Evolutionary conservation across 2,113 vertebrate genomes (phyloP).

Genomic region (Oenanthe oenanthe): DNA sequence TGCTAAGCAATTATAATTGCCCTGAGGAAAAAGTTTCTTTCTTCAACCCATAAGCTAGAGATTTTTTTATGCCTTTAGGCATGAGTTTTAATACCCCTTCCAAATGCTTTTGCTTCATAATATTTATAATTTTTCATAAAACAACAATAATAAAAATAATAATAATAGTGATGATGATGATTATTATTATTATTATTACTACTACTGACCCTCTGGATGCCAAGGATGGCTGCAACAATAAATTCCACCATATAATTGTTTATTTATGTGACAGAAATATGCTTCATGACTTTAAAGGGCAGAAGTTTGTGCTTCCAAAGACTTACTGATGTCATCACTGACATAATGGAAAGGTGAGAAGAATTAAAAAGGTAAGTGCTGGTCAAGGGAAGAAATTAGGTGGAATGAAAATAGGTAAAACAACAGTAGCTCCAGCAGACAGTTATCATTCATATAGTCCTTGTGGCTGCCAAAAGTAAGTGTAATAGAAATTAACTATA

Average conservation of each 20-base stretch:
- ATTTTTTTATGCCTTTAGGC: slow-evolving; percentile 33
- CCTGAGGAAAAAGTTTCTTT: slow-evolving; percentile 17
- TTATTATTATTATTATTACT: not conserved
- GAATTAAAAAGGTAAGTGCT: not conserved
- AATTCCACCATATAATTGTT: not conserved
- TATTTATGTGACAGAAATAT: not conserved
- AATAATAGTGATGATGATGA: no score
- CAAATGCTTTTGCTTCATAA: not conserved
- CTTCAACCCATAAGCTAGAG: not conserved
- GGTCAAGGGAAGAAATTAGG: not conserved
- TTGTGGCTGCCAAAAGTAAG: not conserved
- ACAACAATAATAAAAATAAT: no score
- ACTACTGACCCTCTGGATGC: not conserved
- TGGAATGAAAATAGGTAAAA: not conserved
- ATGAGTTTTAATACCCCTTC: not conserved
- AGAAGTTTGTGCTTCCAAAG: not conserved
- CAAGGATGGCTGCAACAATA: not conserved
- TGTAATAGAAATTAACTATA: not conserved
- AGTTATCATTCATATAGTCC: not conserved
- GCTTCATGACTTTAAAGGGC: not conserved
- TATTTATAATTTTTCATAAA: not conserved
- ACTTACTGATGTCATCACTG: not conserved
- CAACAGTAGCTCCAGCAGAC: not conserved
- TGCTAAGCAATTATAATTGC: slow-evolving; percentile 21
- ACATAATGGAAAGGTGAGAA: not conserved